phyloP scores from a whole-genome alignment of 2,797 vertebrate species.

The Cottoperca gobio region DNA sequence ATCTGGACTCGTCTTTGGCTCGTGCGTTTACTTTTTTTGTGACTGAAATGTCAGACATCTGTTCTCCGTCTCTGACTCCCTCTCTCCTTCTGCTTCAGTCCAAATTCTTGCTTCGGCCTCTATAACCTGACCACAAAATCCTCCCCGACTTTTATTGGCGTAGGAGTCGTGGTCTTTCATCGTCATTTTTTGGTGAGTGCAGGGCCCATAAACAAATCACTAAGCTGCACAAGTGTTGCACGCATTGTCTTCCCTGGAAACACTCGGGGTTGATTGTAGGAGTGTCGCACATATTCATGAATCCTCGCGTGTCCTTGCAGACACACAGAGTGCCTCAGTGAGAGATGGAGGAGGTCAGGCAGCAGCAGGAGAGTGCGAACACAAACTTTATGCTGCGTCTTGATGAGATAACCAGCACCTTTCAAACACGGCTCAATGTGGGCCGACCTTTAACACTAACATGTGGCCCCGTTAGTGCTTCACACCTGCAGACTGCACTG shows the following conservation, averaged over 20 bases:
- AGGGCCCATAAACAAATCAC: constrained; percentile 66
- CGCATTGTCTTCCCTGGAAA: constrained; percentile 36
- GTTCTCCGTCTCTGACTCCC: constrained; percentile 64
- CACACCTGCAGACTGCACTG: constrained; percentile 35
- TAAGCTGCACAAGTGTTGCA: constrained; percentile 58
- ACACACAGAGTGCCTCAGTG: not conserved
- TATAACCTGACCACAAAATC: constrained; percentile 70
- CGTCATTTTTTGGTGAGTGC: constrained; percentile 55
- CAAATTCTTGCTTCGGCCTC: constrained; percentile 67
- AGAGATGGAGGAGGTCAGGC: constrained; percentile 51
- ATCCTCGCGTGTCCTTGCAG: constrained; percentile 23
- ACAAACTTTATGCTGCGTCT: constrained; percentile 6
- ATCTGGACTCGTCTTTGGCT: constrained; percentile 58
- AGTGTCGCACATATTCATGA: constrained; percentile 15
- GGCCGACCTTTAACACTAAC: constrained; percentile 31
- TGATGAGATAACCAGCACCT: constrained; percentile 51
- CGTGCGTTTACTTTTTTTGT: not conserved
- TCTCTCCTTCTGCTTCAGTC: constrained; percentile 52
- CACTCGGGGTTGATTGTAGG: not conserved
- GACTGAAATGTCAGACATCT: constrained; percentile 72
- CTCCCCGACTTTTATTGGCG: constrained; percentile 58
- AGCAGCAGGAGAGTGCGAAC: constrained; percentile 7
- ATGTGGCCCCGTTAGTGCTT: constrained; percentile 21
- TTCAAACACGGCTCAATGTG: constrained; percentile 26
- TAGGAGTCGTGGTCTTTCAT: constrained; percentile 49